phyloP scores from a whole-genome alignment of 2,113 vertebrate genomes.

The Brachyhypopomus gauderio region DNA sequence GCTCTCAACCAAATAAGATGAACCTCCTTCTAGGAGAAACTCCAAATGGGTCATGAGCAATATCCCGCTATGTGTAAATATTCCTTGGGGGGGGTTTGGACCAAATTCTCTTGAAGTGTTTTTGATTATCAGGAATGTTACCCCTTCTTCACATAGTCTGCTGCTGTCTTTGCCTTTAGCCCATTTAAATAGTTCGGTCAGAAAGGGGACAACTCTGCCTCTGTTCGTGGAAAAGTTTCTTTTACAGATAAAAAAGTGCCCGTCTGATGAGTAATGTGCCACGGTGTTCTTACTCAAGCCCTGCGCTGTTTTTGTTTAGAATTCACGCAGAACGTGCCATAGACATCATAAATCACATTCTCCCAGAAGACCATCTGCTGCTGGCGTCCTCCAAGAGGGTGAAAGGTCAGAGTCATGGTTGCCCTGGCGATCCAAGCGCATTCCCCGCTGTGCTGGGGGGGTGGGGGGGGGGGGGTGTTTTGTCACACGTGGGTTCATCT shows the following conservation, averaged over 20 bases:
- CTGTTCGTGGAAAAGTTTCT: slow-evolving; percentile 47
- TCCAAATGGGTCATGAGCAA: neutral
- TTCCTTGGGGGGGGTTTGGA: neutral
- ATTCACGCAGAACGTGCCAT: slow-evolving; percentile 99
- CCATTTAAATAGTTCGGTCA: slow-evolving; percentile 29
- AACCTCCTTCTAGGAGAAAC: neutral
- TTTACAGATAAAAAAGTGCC: slow-evolving; percentile 18
- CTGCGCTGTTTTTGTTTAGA: slow-evolving; percentile 70
- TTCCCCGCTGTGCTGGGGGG: neutral
- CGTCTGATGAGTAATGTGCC: slow-evolving; percentile 9
- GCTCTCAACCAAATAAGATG: too few species aligned
- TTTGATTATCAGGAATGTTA: slow-evolving; percentile 11
- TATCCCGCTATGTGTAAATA: neutral
- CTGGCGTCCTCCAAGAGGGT: slow-evolving; percentile 98
- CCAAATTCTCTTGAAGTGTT: neutral
- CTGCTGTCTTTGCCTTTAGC: slow-evolving; percentile 40
- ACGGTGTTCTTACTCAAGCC: slow-evolving; percentile 37
- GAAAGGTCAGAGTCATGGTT: slow-evolving; percentile 81
- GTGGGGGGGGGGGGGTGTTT: neutral
- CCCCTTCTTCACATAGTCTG: slow-evolving; percentile 12
- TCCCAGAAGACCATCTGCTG: slow-evolving; percentile 97
- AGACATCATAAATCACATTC: slow-evolving; percentile 99
- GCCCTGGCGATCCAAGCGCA: neutral
- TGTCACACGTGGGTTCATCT: neutral
- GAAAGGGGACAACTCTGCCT: neutral